Percentiles rank a stretch among this genome's conserved stretches.
These are phyloP conservation scores for Tetranychus truncatus DNA, from an alignment of 2,888 invertebrate species.

Conservation along the genomic window DNA sequence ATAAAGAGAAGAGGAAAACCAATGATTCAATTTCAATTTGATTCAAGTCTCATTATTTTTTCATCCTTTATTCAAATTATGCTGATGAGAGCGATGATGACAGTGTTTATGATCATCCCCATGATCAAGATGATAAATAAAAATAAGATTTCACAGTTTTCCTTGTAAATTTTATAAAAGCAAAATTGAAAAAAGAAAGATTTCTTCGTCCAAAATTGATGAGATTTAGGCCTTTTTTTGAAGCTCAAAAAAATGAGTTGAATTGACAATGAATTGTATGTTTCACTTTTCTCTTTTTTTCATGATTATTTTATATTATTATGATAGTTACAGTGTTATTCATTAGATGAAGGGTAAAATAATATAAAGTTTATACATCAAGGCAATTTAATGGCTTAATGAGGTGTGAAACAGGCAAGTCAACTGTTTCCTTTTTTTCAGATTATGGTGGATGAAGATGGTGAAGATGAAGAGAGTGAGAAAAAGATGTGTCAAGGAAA, in stretches of 20 bases:
- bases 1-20: neutral
- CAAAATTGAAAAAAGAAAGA: neutral
- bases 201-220: neutral
- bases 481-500: neutral
- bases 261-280: neutral
- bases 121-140: neutral
- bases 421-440: neutral
- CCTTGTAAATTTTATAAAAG: neutral
- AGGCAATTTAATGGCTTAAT: neutral
- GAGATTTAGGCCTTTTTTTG: neutral
- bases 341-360: neutral
- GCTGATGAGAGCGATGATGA: too few relatives aligned
- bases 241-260: neutral
- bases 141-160: neutral
- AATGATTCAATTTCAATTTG: neutral
- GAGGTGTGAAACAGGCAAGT: conserved; percentile 1
- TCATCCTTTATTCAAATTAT: neutral
- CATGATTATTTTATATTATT: neutral
- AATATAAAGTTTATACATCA: neutral
- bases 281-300: neutral
- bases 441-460: neutral
- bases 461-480: neutral
- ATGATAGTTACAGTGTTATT: neutral
- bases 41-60: neutral
- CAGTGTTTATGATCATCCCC: neutral